Percentiles rank a stretch among this genome's conserved stretches.
Conservation (phyloP, 2,797 vertebrate genomes). For the Sebastes glaucus region DNA sequence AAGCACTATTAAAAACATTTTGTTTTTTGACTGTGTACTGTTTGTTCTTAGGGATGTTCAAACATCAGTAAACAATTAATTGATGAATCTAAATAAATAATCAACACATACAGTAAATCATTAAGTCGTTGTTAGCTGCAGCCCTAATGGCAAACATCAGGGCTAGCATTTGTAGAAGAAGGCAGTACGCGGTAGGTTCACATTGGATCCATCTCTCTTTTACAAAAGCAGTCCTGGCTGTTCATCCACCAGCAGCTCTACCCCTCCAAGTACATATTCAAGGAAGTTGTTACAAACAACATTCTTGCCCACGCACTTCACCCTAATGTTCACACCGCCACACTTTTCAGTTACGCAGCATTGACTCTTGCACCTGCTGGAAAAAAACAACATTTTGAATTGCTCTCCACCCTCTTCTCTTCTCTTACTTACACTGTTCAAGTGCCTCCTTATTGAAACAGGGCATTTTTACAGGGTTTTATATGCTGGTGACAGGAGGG, state of each 20-base stretch:
- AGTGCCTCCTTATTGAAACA: conserved; percentile 2
- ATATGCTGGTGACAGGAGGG: conserved; percentile 34
- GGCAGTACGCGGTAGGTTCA: background rate
- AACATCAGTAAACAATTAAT: background rate
- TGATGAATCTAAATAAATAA: background rate
- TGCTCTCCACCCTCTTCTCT: background rate
- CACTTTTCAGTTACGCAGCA: conserved; percentile 14
- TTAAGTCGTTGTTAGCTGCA: background rate
- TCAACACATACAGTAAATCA: background rate
- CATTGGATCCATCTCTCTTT: conserved; percentile 2
- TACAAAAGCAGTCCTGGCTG: background rate
- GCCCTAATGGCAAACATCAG: conserved; percentile 25
- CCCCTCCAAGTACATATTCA: conserved; percentile 3
- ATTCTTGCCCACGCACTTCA: conserved; percentile 17
- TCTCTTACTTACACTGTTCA: conserved; percentile 8
- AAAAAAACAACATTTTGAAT: conserved; percentile 14
- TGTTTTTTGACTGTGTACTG: background rate
- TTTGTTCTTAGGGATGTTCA: background rate
- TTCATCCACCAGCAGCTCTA: conserved; percentile 9
- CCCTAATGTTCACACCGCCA: background rate
- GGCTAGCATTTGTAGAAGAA: background rate
- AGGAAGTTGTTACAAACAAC: conserved; percentile 26
- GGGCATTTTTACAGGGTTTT: conserved; percentile 19
- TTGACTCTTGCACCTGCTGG: conserved; percentile 15
- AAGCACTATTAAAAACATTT: background rate